Conservation (phyloP, 2,888 invertebrate genomes). For the Cryptocephalus primarius region DNA sequence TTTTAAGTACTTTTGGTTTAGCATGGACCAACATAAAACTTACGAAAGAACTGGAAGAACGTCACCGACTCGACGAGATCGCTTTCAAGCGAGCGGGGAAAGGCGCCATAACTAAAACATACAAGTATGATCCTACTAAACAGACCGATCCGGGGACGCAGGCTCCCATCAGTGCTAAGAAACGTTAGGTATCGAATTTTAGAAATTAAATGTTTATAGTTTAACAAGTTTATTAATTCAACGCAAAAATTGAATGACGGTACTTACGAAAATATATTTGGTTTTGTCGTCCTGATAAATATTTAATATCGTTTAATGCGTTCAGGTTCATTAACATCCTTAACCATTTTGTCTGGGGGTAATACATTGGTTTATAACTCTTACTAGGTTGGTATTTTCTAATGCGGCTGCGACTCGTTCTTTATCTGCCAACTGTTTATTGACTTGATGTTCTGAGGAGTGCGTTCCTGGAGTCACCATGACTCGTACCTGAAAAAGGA, state of each 20-base stretch:
- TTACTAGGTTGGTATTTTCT: slow-evolving; percentile 83
- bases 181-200: slow-evolving; percentile 26
- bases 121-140: slow-evolving; percentile 71
- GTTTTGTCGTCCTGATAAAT: too few species aligned
- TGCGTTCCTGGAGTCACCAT: slow-evolving; percentile 88
- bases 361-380: slow-evolving; percentile 92
- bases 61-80: slow-evolving; percentile 63
- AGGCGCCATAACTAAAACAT: slow-evolving; percentile 81
- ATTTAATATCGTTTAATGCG: too few species aligned
- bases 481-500: slow-evolving; percentile 42
- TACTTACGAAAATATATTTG: too few species aligned
- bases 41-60: slow-evolving; percentile 63
- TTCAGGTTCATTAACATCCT: too few species aligned
- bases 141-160: slow-evolving; percentile 26
- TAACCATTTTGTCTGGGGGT: slow-evolving; percentile 30
- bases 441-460: slow-evolving; percentile 83
- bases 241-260: too few species aligned
- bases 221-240: too few species aligned
- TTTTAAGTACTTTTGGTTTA: slow-evolving; percentile 24
- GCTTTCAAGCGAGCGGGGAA: slow-evolving; percentile 76
- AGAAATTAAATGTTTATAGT: too few species aligned
- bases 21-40: slow-evolving; percentile 78
- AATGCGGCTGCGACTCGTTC: slow-evolving; percentile 95
- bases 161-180: slow-evolving; percentile 43
- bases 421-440: slow-evolving; percentile 96